A percentile compares a stretch with the other conserved stretches of the same genome.
phyloP scores from a whole-genome alignment of 2,113 vertebrate genomes.

The Plotosus lineatus region DNA sequence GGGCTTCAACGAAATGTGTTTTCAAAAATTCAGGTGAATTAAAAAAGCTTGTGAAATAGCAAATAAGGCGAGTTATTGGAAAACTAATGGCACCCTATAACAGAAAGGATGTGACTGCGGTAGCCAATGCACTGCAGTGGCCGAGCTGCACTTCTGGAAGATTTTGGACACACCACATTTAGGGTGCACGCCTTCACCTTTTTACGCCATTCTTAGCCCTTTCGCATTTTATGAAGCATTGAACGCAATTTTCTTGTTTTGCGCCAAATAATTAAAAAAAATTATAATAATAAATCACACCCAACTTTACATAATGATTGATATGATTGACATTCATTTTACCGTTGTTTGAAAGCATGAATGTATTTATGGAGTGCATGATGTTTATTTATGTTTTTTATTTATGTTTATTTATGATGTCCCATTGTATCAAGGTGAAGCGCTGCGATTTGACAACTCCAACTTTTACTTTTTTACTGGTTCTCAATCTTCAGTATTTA shows the following conservation, averaged over 20 bases:
- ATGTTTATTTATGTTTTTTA: too few relatives aligned
- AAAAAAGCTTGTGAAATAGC: background rate
- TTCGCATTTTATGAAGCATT: background rate
- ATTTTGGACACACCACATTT: background rate
- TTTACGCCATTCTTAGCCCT: background rate
- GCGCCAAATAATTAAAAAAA: too few relatives aligned
- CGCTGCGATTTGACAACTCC: too few relatives aligned
- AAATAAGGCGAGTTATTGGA: background rate
- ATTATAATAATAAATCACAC: too few relatives aligned
- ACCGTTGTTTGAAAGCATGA: background rate
- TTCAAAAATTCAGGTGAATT: background rate
- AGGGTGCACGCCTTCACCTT: background rate
- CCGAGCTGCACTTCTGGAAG: background rate
- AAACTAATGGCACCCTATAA: background rate
- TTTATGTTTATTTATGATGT: too few relatives aligned
- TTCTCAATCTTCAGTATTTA: too few relatives aligned
- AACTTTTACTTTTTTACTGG: too few relatives aligned
- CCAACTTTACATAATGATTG: background rate
- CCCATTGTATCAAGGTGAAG: background rate
- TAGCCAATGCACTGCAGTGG: background rate
- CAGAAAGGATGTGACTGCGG: background rate
- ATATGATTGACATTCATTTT: background rate
- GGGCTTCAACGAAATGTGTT: background rate
- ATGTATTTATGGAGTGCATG: background rate
- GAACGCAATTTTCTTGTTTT: too few relatives aligned